phyloP scores from a whole-genome alignment of 2,113 vertebrate genomes.

The Oreocharis arfaki region DNA sequence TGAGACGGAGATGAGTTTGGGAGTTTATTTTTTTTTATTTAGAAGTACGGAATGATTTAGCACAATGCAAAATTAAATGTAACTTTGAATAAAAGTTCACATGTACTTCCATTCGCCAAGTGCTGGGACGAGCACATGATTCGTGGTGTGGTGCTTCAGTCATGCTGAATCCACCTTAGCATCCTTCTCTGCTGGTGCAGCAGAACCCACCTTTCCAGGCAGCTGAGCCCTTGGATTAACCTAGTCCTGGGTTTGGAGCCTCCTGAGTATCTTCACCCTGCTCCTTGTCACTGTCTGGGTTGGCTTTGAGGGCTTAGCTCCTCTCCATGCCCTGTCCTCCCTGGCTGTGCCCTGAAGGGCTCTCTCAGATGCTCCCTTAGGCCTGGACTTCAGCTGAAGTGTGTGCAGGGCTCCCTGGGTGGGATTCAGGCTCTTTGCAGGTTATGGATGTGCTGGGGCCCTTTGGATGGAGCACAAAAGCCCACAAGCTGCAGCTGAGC shows the following conservation, averaged over 20 bases:
- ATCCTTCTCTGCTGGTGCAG: not conserved
- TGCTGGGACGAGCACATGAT: not conserved
- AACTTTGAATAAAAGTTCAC: not conserved
- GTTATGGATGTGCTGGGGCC: not conserved
- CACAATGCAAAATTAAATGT: not conserved
- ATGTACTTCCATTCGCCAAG: not conserved
- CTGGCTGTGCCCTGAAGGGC: not conserved
- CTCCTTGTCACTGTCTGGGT: not conserved
- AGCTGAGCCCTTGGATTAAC: not conserved
- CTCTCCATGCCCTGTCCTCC: not conserved
- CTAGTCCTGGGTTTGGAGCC: not conserved
- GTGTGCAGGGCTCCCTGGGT: not conserved
- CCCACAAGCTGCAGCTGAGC: fast-evolving
- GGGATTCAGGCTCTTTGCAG: not conserved
- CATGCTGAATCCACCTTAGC: not conserved
- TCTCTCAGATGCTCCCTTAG: fast-evolving
- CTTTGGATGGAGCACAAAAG: not conserved
- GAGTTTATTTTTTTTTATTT: not conserved
- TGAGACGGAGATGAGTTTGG: not conserved
- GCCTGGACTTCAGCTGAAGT: not conserved
- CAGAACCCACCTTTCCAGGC: not conserved
- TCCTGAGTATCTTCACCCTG: not conserved
- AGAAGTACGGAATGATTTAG: not conserved
- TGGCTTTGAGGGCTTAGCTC: not conserved
- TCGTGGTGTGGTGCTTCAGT: not conserved